Evolutionary conservation across 2,888 invertebrate species (phyloP).

Genomic region (Melanchra persicariae): DNA sequence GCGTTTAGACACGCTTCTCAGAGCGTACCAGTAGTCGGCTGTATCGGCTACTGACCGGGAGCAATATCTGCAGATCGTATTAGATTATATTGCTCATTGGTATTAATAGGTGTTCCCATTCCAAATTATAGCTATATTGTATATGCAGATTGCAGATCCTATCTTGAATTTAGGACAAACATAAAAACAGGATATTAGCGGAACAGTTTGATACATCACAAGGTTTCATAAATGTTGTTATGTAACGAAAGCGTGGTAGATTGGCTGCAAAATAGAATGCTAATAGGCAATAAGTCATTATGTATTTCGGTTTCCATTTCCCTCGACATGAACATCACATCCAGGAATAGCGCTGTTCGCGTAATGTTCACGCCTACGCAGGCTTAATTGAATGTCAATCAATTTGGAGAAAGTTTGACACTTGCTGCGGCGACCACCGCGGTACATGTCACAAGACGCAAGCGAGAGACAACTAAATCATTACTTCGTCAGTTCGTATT

Average conservation of each 20-base stretch:
- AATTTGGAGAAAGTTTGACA: conserved; percentile 49
- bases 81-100: conserved; percentile 20
- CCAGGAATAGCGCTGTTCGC: conserved; percentile 43
- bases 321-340: conserved; percentile 26
- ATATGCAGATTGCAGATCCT: too few species aligned
- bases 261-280: conserved; percentile 13
- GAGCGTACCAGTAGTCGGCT: conserved; percentile 15
- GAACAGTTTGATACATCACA: conserved; percentile 13
- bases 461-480: conserved; percentile 1
- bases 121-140: background rate
- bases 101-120: conserved; percentile 19
- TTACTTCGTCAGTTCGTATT: background rate
- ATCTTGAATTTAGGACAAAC: conserved; percentile 6
- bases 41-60: conserved; percentile 28
- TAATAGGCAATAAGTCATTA: conserved; percentile 22
- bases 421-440: background rate
- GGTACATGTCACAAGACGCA: conserved; percentile 9
- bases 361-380: conserved; percentile 44
- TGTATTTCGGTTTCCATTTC: conserved; percentile 37
- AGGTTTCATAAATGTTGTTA: background rate
- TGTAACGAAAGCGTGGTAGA: background rate
- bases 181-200: background rate
- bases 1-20: conserved; percentile 52
- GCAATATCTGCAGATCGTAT: conserved; percentile 23
- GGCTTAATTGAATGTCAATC: conserved; percentile 63